Base-by-base conservation (phyloP, 1,140 invertebrate species). In the Drosophila rhopaloa region DNA sequence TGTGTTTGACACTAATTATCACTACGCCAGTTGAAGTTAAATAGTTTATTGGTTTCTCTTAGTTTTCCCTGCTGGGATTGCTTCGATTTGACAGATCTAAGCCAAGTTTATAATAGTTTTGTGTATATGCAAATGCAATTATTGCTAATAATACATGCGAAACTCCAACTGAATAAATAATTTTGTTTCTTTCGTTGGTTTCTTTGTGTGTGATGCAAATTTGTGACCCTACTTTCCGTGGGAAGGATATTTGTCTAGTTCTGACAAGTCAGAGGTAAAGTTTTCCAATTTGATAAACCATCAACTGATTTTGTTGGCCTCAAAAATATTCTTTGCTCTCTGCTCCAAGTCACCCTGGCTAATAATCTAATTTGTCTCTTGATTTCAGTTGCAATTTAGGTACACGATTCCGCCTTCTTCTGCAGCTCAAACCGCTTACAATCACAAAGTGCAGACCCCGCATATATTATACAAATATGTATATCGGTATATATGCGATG, bases 1-100 rank as follows among this genome's bases (percentile, higher is more conserved):
- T 84, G 83, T 88, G 83, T 88, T 88, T 89, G 84, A 88, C 83
- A 88, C 83, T 88, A 88, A 88, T 88, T 89, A 88, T 88, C 83
- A 88, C 83, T 88, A 89, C 83, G 80, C 76, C 84, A 88, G 84
- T 88, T 83, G 84, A 88, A 88, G 82, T 79, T 82, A 76, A 79
- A 77, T 79, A 89, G 76, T 72, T 83, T 63, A 54, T 47, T 44
- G 78, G 43, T 43, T 57, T 16, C 44, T 79, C 40, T 32, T 55
- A 67, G 46, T 67, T 65, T 47, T 57, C 60, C 60, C 24, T 53
- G 14, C 46, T 41, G 46, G 66, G 61, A 72, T 59, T 86, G 68
- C 76, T 82, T 86, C 73, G 74, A 71, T 79, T 74, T 55, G 60
- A 76, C 76, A 80, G 77, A 55, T 66, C 79, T 85, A 73, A 79